Conservation (phyloP, 2,797 vertebrate genomes). For the Pipistrellus pipistrellus region DNA sequence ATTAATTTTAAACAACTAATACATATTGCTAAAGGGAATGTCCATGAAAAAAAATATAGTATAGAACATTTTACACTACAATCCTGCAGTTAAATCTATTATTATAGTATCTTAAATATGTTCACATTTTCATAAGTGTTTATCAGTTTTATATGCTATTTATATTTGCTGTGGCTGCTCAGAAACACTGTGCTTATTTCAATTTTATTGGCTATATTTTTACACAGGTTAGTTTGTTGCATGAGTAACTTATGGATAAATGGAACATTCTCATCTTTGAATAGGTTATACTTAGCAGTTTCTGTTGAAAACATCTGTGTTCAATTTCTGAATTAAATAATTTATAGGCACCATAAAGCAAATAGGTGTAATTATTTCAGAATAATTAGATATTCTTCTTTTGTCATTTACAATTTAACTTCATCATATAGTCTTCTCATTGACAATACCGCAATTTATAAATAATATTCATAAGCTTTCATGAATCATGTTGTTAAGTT, state of each 20-base stretch:
- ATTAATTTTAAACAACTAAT: not conserved
- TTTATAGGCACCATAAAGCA: not conserved
- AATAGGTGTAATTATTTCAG: constrained; percentile 47
- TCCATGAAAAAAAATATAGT: not conserved
- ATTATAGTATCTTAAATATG: not conserved
- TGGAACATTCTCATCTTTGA: not conserved
- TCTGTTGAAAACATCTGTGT: not conserved
- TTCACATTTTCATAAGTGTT: not conserved
- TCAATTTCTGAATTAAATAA: not conserved
- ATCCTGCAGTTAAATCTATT: not conserved
- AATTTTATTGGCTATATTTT: not conserved
- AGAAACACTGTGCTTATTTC: not conserved
- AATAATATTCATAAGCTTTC: constrained; percentile 49
- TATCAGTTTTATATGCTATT: not conserved
- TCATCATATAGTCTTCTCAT: constrained; percentile 6
- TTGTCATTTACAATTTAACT: constrained; percentile 45
- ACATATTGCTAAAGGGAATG: not conserved
- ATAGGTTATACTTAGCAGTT: not conserved
- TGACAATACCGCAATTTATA: constrained; percentile 60
- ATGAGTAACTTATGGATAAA: constrained; percentile 15
- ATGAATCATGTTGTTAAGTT: constrained; percentile 66
- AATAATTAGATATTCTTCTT: constrained; percentile 39
- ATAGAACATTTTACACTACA: not conserved
- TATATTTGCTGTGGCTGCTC: not conserved
- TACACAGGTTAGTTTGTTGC: not conserved